Evolutionary conservation across 1,140 invertebrate species (phyloP).

Genomic region (Drosophila nigrodunni): DNA sequence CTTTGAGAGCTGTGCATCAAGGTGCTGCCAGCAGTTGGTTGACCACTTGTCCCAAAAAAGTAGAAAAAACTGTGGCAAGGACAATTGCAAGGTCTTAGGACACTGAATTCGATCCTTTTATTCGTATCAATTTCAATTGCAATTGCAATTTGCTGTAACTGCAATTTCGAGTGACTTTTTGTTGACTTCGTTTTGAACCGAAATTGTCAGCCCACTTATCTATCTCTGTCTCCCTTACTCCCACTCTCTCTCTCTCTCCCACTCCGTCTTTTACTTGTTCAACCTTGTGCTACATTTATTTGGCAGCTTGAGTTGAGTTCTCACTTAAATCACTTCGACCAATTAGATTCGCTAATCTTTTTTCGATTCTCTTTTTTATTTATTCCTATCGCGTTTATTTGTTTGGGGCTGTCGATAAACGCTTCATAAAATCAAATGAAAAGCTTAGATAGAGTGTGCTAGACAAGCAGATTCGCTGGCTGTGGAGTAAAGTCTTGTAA

Average conservation of each 20-base stretch:
- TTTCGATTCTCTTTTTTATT: constrained; percentile 26
- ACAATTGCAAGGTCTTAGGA: constrained; percentile 21
- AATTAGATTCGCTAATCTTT: constrained; percentile 72
- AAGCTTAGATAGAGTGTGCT: neutral
- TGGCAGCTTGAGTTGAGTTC: constrained; percentile 24
- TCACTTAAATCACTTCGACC: constrained; percentile 65
- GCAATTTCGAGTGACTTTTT: constrained; percentile 14
- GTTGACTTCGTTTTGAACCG: constrained; percentile 7
- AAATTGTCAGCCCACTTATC: constrained; percentile 17
- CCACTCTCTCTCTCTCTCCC: neutral
- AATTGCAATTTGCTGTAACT: constrained; percentile 31
- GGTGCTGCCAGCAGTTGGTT: constrained; percentile 14
- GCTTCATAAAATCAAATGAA: constrained; percentile 40
- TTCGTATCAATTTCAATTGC: constrained; percentile 45
- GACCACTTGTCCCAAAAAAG: constrained; percentile 3
- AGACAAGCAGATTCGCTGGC: neutral
- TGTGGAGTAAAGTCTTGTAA: no score
- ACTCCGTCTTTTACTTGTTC: neutral
- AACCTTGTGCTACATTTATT: constrained; percentile 46
- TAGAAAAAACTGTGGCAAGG: constrained; percentile 20
- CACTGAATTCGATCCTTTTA: constrained; percentile 30
- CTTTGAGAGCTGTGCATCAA: constrained; percentile 1
- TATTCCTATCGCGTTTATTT: constrained; percentile 55
- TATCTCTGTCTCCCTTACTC: neutral
- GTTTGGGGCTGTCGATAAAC: constrained; percentile 53